Evolutionary conservation across 2,797 vertebrate species (phyloP), one percentile per base, ranked within the genome.

Genomic region (Helarctos malayanus): DNA sequence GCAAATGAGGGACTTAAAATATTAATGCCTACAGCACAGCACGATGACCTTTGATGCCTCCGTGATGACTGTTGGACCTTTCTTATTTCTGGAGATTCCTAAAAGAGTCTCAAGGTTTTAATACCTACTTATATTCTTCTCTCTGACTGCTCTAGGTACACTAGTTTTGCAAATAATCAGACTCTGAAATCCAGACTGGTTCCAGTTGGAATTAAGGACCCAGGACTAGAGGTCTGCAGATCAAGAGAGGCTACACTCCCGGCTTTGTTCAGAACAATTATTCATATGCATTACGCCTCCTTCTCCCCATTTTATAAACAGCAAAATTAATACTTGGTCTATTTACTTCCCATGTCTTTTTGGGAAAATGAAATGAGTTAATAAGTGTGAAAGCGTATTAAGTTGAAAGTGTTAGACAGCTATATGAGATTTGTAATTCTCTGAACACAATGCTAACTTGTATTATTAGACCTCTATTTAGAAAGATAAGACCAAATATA

Each of bases 281-380:
- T 57, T 96, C 76, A 32, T n/a, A 49, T 25, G 27, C 27, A 49
- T 5, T n/a, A 2, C 94, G 73, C 18, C 38, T 81, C n/a, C 18
- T 73, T 86, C 35, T 69, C 13, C 13, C 27, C 47, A 49, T 82
- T 89, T 93, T 88, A 89, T 85, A 95, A 96, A 85, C 32, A 91
- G 25, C 1, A 82, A 92, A 97, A 94, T 86, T 96, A 96, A 92
- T 94, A 95, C 8, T 90, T 95, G 71, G 23, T 97, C 76, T 98
- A 45, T 97, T 95, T 97, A 94, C 27, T 90, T 93, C 84, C 92
- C 59, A 16, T 89, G 38, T 47, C 32, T 95, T 96, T 96, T 92
- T 95, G 71, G 54, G 78, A 88, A 96, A 97, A 95, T 95, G 45
- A 97, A 95, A 93, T 96, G 71, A 95, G 41, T 97, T 98, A 97